These are phyloP conservation scores for Margaritifera margaritifera DNA, from an alignment of 2,888 invertebrate genomes.

Conservation along the genomic window DNA sequence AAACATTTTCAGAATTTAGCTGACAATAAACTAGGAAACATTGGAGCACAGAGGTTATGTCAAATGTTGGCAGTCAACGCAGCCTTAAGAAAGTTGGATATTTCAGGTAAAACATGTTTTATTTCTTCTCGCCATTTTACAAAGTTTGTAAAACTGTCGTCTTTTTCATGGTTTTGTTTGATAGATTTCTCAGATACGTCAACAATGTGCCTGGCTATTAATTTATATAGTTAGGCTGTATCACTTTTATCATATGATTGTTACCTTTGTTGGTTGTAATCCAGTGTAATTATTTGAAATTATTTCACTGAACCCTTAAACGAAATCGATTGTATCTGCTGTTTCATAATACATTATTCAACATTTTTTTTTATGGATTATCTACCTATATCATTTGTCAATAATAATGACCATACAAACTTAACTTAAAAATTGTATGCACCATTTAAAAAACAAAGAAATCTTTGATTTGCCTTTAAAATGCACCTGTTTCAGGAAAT, in stretches of 20 bases:
- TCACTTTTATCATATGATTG: background rate
- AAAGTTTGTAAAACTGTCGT: background rate
- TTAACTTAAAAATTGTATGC: no score
- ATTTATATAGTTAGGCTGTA: background rate
- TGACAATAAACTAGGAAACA: slow-evolving; percentile 67
- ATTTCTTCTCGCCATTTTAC: background rate
- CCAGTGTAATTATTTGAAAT: background rate
- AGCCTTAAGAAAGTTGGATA: slow-evolving; percentile 59
- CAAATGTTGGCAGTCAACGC: slow-evolving; percentile 65
- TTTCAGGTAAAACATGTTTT: slow-evolving; percentile 56
- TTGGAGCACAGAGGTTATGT: slow-evolving; percentile 61
- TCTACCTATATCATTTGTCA: no score
- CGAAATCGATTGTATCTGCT: no score
- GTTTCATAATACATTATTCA: no score
- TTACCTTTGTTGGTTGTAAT: background rate
- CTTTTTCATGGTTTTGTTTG: background rate
- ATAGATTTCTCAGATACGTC: background rate
- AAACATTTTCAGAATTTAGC: slow-evolving; percentile 55
- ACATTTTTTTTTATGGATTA: no score
- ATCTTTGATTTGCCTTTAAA: no score
- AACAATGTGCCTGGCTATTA: background rate
- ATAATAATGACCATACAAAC: no score
- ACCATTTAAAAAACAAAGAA: no score
- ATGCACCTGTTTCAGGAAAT: slow-evolving; percentile 48
- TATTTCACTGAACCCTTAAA: no score